Conservation (phyloP, 2,113 vertebrate species). For the Hylia prasina region DNA sequence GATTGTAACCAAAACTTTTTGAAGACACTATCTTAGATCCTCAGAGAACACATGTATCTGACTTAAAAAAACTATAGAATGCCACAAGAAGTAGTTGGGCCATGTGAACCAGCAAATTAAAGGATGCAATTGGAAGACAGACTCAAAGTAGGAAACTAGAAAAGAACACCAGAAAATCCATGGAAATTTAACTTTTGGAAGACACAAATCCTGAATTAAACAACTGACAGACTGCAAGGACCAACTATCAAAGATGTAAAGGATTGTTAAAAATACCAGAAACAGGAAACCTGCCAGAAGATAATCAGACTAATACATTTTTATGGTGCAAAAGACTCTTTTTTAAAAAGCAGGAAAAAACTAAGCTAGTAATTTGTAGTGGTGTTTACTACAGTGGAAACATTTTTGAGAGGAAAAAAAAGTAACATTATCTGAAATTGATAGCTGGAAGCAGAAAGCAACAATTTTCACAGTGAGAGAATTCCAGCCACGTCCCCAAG, state of each 20-base stretch:
- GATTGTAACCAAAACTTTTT: not conserved
- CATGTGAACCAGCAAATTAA: not conserved
- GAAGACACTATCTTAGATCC: not conserved
- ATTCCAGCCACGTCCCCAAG: not conserved
- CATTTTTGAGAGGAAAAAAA: not conserved
- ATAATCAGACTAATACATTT: not conserved
- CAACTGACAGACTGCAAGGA: not conserved
- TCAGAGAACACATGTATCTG: fast-evolving
- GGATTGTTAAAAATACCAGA: not conserved
- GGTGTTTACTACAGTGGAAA: not conserved
- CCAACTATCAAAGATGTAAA: not conserved
- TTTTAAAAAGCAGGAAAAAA: not conserved
- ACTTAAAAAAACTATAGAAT: not conserved
- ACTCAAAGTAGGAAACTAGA: not conserved
- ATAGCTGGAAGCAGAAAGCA: not conserved
- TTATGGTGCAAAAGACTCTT: not conserved
- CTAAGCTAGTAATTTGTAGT: not conserved
- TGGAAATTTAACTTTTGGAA: not conserved
- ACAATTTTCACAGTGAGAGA: not conserved
- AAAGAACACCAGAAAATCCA: not conserved
- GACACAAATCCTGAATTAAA: not conserved
- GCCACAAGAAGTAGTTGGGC: not conserved
- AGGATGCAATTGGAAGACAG: not conserved
- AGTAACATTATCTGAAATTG: not conserved
- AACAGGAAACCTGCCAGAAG: not conserved